Conservation (phyloP, 2,797 vertebrate species). For the Ceryle rudis region DNA sequence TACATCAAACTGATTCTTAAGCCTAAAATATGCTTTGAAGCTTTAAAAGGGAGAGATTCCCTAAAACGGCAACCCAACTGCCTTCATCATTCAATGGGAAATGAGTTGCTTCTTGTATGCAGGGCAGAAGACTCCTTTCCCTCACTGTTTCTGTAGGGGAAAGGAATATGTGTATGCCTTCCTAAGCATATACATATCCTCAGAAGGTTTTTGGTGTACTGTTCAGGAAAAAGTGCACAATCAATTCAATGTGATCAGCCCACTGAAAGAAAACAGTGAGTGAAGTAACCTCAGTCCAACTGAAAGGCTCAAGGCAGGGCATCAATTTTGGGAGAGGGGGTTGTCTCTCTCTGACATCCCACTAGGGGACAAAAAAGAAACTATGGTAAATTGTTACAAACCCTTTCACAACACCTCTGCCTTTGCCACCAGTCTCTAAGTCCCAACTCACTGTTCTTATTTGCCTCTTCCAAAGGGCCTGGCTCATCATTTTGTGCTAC, state of each 20-base stretch:
- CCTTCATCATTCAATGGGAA: not conserved
- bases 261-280: not conserved
- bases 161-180: fast-evolving
- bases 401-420: not conserved
- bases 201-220: not conserved
- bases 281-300: not conserved
- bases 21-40: not conserved
- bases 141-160: not conserved
- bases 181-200: not conserved
- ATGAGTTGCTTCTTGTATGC: not conserved
- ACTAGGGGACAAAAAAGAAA: not conserved
- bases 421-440: not conserved
- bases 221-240: not conserved
- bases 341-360: not conserved
- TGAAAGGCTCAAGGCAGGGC: not conserved
- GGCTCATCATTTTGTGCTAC: not conserved
- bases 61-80: not conserved
- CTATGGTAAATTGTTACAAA: not conserved
- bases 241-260: not conserved
- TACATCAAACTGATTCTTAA: not conserved
- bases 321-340: fast-evolving
- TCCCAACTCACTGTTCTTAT: fast-evolving
- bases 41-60: not conserved
- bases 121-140: not conserved
- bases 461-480: not conserved